phyloP scores from a whole-genome alignment of 2,888 invertebrate species.

The Netelia melanura region DNA sequence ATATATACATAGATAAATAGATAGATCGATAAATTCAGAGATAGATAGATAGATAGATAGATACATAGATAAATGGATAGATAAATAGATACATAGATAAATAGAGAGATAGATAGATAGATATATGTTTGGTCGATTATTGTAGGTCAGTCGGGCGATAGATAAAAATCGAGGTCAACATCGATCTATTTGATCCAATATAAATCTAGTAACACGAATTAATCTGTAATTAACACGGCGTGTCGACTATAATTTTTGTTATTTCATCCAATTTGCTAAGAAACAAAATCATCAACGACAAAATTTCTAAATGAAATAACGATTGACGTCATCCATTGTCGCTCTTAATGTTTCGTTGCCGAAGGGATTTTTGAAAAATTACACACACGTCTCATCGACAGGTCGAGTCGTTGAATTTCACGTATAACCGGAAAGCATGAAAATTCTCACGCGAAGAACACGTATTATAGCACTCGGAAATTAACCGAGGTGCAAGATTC shows the following conservation, averaged over 20 bases:
- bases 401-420: not conserved
- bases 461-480: not conserved
- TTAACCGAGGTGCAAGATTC: conserved; percentile 27
- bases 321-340: not conserved
- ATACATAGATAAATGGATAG: not conserved
- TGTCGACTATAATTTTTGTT: not conserved
- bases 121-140: not conserved
- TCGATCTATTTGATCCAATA: not conserved
- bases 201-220: not conserved
- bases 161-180: not conserved
- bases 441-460: not conserved
- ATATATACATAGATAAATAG: not conserved
- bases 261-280: not conserved
- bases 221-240: too few species aligned
- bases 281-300: not conserved
- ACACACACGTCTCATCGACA: not conserved
- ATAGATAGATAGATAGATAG: too few species aligned
- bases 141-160: not conserved
- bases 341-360: not conserved
- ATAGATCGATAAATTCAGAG: not conserved
- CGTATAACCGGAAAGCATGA: conserved; percentile 23
- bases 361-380: not conserved
- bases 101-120: too few species aligned
- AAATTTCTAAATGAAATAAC: not conserved
- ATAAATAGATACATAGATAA: not conserved